Base-by-base conservation (phyloP, 2,113 vertebrate species). In the Trematomus loennbergii region DNA sequence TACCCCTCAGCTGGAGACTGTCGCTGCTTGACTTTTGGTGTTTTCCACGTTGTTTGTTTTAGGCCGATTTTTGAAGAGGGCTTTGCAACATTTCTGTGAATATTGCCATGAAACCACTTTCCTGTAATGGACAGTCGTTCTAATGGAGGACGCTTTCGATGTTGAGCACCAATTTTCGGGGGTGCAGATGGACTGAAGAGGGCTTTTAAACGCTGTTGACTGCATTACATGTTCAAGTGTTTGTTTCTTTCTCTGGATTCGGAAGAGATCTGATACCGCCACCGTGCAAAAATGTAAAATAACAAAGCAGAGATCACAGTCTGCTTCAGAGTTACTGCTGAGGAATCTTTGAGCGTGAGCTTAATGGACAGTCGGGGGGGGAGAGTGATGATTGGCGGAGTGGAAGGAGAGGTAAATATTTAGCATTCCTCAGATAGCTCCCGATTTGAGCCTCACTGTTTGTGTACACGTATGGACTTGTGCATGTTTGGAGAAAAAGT, bases 361-460 rank as follows among this genome's bases (percentile, higher is more conserved):
- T 66, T 78, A 73, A 88, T 70, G 71, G 81, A 81, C 81, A 72
- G 70, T 62, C 62, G 33, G 68, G 33, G 68, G 33, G 64, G 13
- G 55, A 66, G 75, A 25, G 66, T 20, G 15, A 29, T 75, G 64
- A 79, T 77, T 59, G 72, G 75, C 72, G 50, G 61, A 86, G 77
- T 61, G 71, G 77, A 71, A 48, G 61, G 85, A 71, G 70, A 91
- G 81, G 88, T 94, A 94, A 93, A 95, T 94, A 93, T 94, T 95
- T 94, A 90, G 90, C 90, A 95, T 95, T 94, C 92, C 89, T 93
- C 67, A 83, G 67, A 92, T 90, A 66, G 84, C 81, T 90, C 57
- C 59, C 77, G 72, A 53, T 8, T 50, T 36, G 71, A 80, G 91
- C 81, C 79, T 16, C 65, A 22, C 62, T 85, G 65, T 78, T 48